These are phyloP conservation scores for Amazona vittata DNA, from an alignment of 2,113 vertebrate species.

Conservation along the genomic window DNA sequence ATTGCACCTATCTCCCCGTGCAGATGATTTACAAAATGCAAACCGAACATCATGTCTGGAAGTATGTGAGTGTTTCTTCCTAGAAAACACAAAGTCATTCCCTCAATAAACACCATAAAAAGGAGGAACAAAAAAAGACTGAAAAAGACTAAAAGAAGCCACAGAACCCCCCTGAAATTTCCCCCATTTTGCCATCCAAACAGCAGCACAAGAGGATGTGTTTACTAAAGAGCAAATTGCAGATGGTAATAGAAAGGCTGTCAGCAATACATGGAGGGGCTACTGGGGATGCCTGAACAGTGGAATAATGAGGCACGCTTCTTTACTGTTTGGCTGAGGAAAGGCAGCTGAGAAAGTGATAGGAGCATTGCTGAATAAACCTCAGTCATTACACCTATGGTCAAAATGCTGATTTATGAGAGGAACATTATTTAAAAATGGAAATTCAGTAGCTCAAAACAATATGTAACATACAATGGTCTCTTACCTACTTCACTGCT, in stretches of 20 bases:
- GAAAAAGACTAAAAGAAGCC: neutral
- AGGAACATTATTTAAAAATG: neutral
- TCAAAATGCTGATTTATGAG: neutral
- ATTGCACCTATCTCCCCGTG: neutral
- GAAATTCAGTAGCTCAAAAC: neutral
- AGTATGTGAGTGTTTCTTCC: neutral
- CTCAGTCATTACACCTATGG: neutral
- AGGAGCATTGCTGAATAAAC: neutral
- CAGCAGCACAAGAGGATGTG: neutral
- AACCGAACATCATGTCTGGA: neutral
- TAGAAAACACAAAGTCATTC: neutral
- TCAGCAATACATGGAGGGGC: neutral
- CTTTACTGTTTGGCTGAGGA: neutral
- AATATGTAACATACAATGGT: neutral
- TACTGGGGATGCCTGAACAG: neutral
- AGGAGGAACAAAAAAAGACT: neutral
- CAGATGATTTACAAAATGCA: neutral
- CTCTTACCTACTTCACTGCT: neutral
- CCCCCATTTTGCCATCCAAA: neutral
- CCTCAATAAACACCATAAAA: neutral
- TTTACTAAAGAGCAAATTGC: neutral
- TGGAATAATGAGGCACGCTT: accelerated
- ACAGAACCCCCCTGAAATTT: neutral
- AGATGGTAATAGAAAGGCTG: neutral
- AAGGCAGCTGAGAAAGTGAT: neutral